phyloP scores from a whole-genome alignment of 2,797 vertebrate genomes.

The Liasis olivaceus region DNA sequence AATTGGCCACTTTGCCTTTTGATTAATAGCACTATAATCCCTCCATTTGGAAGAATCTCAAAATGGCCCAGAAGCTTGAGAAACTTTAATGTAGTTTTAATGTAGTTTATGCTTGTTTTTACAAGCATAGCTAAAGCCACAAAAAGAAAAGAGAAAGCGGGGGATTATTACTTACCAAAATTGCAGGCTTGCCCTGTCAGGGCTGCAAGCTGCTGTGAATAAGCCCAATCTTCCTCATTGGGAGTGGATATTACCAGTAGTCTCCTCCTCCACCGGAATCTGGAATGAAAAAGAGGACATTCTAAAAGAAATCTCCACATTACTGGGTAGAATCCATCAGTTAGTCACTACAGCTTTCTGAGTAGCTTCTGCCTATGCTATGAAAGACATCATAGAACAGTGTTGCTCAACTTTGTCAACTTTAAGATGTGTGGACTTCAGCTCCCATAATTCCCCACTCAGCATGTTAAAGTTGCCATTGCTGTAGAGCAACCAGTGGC shows the following conservation, averaged over 20 bases:
- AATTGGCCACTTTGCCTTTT: not conserved
- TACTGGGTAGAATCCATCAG: not conserved
- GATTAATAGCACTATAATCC: not conserved
- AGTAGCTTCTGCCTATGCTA: not conserved
- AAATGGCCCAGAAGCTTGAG: not conserved
- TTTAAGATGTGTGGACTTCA: no score
- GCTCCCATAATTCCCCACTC: no score
- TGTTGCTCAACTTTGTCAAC: no score
- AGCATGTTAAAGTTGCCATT: no score
- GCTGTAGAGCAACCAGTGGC: not conserved
- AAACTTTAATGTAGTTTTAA: not conserved
- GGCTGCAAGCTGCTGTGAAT: slow-evolving; percentile 95
- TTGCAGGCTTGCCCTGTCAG: slow-evolving; percentile 96
- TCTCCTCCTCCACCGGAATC: slow-evolving; percentile 96
- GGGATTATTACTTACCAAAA: slow-evolving; percentile 84
- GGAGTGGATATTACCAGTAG: slow-evolving; percentile 95
- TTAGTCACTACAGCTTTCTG: not conserved
- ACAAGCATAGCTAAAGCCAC: not conserved
- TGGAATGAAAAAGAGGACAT: slow-evolving; percentile 56
- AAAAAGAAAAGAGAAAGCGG: slow-evolving; percentile 22
- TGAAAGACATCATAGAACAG: not conserved
- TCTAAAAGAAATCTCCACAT: not conserved
- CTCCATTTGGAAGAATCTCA: not conserved
- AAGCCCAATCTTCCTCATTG: slow-evolving; percentile 96
- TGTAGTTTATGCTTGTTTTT: not conserved